Evolutionary conservation across 2,113 vertebrate genomes (phyloP).

Genomic region (Psilopsiagon aurifrons): DNA sequence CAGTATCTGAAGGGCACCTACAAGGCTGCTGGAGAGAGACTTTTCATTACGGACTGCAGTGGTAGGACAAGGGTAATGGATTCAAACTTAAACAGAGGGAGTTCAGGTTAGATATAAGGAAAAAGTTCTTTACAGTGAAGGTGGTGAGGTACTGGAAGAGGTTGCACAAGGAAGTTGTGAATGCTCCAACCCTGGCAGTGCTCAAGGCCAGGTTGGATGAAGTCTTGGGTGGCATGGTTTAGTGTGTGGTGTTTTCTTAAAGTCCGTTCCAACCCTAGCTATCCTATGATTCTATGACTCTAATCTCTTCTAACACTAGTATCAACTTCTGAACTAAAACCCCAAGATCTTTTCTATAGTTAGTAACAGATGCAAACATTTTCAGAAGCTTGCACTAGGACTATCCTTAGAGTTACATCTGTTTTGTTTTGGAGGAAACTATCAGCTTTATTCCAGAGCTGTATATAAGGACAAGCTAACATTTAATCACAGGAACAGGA

Average conservation of each 20-base stretch:
- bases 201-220: not conserved
- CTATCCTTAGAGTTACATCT: no score
- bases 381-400: not conserved
- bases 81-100: not conserved
- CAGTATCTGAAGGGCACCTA: not conserved
- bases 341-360: not conserved
- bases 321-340: not conserved
- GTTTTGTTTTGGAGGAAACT: not conserved
- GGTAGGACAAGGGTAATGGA: not conserved
- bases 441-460: not conserved
- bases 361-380: not conserved
- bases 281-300: not conserved
- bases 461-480: not conserved
- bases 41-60: not conserved
- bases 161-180: not conserved
- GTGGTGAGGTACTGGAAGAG: not conserved
- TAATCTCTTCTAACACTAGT: not conserved
- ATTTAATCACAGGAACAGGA: not conserved
- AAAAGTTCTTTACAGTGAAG: not conserved
- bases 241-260: not conserved
- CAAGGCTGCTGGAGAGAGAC: not conserved
- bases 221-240: not conserved
- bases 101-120: not conserved
- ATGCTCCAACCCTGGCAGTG: not conserved
- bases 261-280: not conserved